Base-by-base conservation (phyloP, 2,113 vertebrate species). In the Macaca fascicularis region DNA sequence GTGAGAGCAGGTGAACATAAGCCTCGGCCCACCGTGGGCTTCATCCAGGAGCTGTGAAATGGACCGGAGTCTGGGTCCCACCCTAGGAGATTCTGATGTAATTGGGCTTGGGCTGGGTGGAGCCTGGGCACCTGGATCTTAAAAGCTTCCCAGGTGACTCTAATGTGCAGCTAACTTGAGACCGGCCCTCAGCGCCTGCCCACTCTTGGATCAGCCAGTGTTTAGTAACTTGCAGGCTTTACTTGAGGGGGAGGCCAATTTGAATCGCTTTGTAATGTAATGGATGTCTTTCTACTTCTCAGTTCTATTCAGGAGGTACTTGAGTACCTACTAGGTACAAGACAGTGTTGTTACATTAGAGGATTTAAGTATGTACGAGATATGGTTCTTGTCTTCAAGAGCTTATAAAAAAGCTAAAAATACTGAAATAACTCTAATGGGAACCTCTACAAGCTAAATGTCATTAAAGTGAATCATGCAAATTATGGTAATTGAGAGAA, bases 401-500 rank as follows among this genome's bases (percentile, higher is more conserved):
- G 61, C 92, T 97, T 75, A 48, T 35, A 35, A 89, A 50, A 74
- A 82, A 57, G 30, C 90, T 25, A 40, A 69, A 87, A 90, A n/a
- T 55, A 61, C n/a, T 1, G n/a, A 83, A 88, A 35, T 87, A 79
- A 72, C 85, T 78, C 12, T n/a, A 48, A 67, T 27, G 67, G 94
- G 84, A 95, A 38, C 22, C 74, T 25, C 92, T 69, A 6, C 48
- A 90, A 75, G 76, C 85, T 83, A 75, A 89, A 90, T 88, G 95
- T 93, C 75, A 70, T 69, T 88, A 52, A 85, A 78, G 38, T 16
- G 88, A 96, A 61, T 91, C 83, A 64, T 48, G 70, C n/a, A 57
- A 80, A 72, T 89, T 64, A n/a, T 50, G 83, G 48, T 76, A 81
- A 82, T 84, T 48, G n/a, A 88, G 86, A 78, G 76, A 67, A 72